phyloP scores from a whole-genome alignment of 2,888 invertebrate genomes.

The Polyommatus icarus region DNA sequence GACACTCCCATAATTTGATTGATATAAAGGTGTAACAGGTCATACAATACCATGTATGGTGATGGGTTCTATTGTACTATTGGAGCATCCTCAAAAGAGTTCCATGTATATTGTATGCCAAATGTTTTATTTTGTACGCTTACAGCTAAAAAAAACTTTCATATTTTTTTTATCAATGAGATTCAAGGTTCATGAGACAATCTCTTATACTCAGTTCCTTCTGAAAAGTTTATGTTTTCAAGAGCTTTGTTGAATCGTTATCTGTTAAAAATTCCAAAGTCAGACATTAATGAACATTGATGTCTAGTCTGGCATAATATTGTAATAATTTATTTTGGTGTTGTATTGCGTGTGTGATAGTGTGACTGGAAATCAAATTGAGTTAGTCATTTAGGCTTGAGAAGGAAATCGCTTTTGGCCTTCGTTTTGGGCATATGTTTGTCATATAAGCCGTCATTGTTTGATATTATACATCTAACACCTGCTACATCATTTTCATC shows the following conservation, averaged over 20 bases:
- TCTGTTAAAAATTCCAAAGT: background rate
- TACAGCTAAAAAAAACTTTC: background rate
- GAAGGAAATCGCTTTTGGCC: background rate
- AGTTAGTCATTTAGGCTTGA: background rate
- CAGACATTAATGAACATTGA: background rate
- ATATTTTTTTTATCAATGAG: background rate
- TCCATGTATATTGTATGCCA: background rate
- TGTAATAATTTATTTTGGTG: background rate
- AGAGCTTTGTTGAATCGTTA: too few relatives aligned
- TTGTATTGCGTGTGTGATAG: background rate
- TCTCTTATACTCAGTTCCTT: background rate
- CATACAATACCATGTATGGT: conserved; percentile 30
- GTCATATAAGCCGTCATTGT: background rate
- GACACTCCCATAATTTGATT: conserved; percentile 42
- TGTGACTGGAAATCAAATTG: background rate
- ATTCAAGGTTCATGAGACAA: background rate
- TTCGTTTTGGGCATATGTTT: background rate
- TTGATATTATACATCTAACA: background rate
- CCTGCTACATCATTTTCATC: too few relatives aligned
- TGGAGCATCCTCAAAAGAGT: background rate
- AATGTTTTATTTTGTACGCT: background rate
- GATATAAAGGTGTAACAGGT: conserved; percentile 36
- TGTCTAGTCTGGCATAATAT: background rate
- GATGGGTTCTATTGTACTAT: conserved; percentile 1
- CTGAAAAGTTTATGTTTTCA: too few relatives aligned